Evolutionary conservation across 2,797 vertebrate genomes (phyloP), one percentile per base, ranked within the genome.

Genomic region (Myotis vivesi): DNA sequence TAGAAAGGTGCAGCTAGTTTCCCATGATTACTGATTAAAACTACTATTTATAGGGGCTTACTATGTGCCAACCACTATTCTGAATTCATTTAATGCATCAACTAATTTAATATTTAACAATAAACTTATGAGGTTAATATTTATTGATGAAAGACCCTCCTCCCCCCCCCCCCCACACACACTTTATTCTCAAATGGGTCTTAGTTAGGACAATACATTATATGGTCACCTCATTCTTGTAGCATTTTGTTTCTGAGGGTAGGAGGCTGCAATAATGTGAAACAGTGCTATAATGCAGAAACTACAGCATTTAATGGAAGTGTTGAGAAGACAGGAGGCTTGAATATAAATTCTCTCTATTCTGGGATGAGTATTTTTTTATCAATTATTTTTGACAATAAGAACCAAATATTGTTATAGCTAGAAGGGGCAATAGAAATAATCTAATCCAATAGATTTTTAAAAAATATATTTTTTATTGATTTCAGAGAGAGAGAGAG

Each of bases 221-320:
- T 15, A 6, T 5, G 6, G 7, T 66, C 46, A 68, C 8, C n/a
- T n/a, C 3, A 23, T 1, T 38, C n/a, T 8, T 1, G 3, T 0
- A 57, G 8, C 9, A 33, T 8, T 41, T 90, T 38, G 9, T 64
- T 20, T 38, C 36, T 77, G 66, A 59, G 6, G 0, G 8, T 1
- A 28, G 15, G 17, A 88, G 25, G 2, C 44, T 20, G 6, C 8
- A 36, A 12, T 20, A 28, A 77, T 8, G 9, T 33, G 16, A 59
- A 51, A 83, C 3, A 2, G 8, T 38, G n/a, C 33, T 72, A 0
- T 28, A 36, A 49, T 2, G 16, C 28, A 81, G 22, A 33, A 89
- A 15, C 30, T 22, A 2, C 1, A 30, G 30, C 5, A 30, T 28
- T 59, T 22, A 66, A 28, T 36, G 23, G 16, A 10, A 33, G 7